These are phyloP conservation scores for Coenonympha glycerion DNA, from an alignment of 2,888 invertebrate genomes.

Conservation along the genomic window DNA sequence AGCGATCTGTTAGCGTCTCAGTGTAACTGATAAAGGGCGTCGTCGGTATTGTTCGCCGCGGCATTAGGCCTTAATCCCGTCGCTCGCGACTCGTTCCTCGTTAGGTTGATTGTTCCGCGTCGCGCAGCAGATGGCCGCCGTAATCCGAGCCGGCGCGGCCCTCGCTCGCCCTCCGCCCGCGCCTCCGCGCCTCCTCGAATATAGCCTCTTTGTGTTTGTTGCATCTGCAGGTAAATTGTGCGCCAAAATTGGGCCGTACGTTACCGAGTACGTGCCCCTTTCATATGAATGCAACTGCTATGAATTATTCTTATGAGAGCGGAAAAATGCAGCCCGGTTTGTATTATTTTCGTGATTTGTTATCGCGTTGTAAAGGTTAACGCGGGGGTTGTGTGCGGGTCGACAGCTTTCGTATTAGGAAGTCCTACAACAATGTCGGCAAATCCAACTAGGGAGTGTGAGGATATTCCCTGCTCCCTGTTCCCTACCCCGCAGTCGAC, in stretches of 20 bases:
- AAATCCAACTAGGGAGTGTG: slow-evolving; percentile 15
- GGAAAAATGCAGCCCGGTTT: slow-evolving; percentile 25
- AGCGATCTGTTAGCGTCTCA: slow-evolving; percentile 70
- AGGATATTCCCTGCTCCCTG: slow-evolving; percentile 4
- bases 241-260: slow-evolving; percentile 67
- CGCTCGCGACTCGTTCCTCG: slow-evolving; percentile 68
- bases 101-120: slow-evolving; percentile 71
- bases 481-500: background rate
- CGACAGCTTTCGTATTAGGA: slow-evolving; percentile 20
- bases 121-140: slow-evolving; percentile 68
- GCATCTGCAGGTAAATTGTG: slow-evolving; percentile 75
- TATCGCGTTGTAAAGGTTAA: slow-evolving; percentile 15
- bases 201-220: slow-evolving; percentile 72
- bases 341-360: slow-evolving; percentile 24
- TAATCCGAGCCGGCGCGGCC: slow-evolving; percentile 59
- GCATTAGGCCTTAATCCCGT: slow-evolving; percentile 72
- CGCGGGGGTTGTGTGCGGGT: slow-evolving; percentile 8
- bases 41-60: slow-evolving; percentile 64
- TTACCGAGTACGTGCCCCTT: slow-evolving; percentile 53
- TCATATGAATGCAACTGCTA: slow-evolving; percentile 59
- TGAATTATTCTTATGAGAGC: slow-evolving; percentile 57
- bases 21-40: slow-evolving; percentile 41
- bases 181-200: slow-evolving; percentile 41
- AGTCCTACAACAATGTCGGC: slow-evolving; percentile 20
- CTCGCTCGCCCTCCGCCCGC: slow-evolving; percentile 20